Evolutionary conservation across 2,888 invertebrate genomes (phyloP), one percentile per base, ranked within the genome.

Genomic region (Ochlodes sylvanus): DNA sequence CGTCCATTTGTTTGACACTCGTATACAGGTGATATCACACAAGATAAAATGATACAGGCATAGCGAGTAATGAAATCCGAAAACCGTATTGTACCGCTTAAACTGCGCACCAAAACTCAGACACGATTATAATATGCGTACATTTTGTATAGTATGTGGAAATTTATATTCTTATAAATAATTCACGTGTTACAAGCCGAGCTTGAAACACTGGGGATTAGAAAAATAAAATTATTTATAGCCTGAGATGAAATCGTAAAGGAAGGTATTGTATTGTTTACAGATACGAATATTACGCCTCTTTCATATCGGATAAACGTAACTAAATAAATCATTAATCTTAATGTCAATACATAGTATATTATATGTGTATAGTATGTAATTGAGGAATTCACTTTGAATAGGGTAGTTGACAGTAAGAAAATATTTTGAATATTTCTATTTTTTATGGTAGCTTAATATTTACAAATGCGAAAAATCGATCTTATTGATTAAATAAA

Each of bases 1-100:
- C 47, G 70, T 70, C 66, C 17, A 68, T 70, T 50, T 47, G 61
- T 60, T 68, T 56, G 47, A 69, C 68, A 70, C 68, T 54, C 38
- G 52, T 41, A 38, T 65, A 65, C 64, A 58, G 41, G 27, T 50
- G 27, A 57, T 21, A 62, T 64, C 34, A 57, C 47, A 57, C 57
- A 57, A 47, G 44, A 50, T 47, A 64, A 34, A 38, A 27, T 47
- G 15, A 7, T 44, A 57, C 27, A 57, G 56, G 34, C 14, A 27
- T n/a, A 64, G 47, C 19, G 19, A 44, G 47, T 47, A 12, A 63
- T 52, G 44, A 19, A 19, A 64, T 57, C 17, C 64, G 47, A 47
- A 64, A 54, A 63, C 17, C 32, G 32, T 42, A 14, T 15, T 19
- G 55, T 50, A 50, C 9, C 1, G 19, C 19, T 50, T 12, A 50